Evolutionary conservation across 2,888 invertebrate genomes (phyloP).

Genomic region (Dynastes tityus): DNA sequence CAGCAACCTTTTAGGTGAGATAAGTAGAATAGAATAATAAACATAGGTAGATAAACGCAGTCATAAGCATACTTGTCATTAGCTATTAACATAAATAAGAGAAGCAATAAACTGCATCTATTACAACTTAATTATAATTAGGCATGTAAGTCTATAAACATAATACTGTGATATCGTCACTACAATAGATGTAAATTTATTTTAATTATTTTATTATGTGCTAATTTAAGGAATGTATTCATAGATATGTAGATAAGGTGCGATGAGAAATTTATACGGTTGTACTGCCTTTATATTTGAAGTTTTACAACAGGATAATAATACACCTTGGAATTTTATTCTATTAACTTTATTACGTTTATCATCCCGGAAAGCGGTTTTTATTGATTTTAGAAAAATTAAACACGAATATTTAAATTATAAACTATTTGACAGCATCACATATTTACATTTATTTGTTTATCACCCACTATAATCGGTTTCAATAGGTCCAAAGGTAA

Average conservation of each 20-base stretch:
- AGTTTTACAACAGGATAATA: too few relatives aligned
- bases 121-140: constrained; percentile 27
- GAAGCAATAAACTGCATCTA: constrained; percentile 3
- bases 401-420: too few relatives aligned
- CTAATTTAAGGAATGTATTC: constrained; percentile 40
- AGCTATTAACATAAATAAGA: neutral
- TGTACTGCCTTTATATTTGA: neutral
- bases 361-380: too few relatives aligned
- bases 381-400: too few relatives aligned
- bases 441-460: too few relatives aligned
- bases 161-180: constrained; percentile 13
- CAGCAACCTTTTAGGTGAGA: too few relatives aligned
- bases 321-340: too few relatives aligned
- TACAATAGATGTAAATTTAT: constrained; percentile 40
- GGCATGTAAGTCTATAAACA: constrained; percentile 11
- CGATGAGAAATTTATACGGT: constrained; percentile 9
- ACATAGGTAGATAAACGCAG: neutral
- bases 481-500: too few relatives aligned
- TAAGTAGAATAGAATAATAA: too few relatives aligned
- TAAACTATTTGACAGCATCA: too few relatives aligned
- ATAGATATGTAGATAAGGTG: constrained; percentile 6
- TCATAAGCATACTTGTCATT: neutral
- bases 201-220: constrained; percentile 44
- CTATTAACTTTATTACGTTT: too few relatives aligned
- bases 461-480: too few relatives aligned